Evolutionary conservation across 1,140 invertebrate genomes (phyloP), one percentile per base, ranked within the genome.

Genomic region (Aethina tumida): DNA sequence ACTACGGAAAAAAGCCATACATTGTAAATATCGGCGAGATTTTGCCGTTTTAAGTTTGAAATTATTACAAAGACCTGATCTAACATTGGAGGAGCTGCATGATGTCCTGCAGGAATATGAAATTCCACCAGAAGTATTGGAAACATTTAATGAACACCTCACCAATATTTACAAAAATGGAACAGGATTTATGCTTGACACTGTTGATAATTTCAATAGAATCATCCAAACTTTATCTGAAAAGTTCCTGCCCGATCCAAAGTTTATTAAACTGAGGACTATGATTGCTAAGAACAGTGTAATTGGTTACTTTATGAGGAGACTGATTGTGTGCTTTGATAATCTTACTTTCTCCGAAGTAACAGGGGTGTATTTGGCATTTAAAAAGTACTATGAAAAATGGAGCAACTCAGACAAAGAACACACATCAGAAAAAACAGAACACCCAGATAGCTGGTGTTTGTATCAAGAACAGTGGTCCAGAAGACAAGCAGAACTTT

Each of bases 401-500:
- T 68, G 67, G 34, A 29, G 42, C 10, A 47, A 40, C 21, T 28
- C 39, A 19, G 20, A 45, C 42, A 39, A 39, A 35, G 41, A 41
- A 41, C 42, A 45, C 14, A 25, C 16, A 18, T 34, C 42, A 16
- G 35, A 36, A 10, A 37, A 40, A 32, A 22, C 35, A 12, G 40
- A 52, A 39, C 62, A 54, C 69, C 69, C 47, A 49, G 61, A 35
- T 45, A 49, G 14, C 35, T 53, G 53, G 55, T 53, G 49, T 42
- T 47, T 35, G 33, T 56, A 67, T 62, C 50, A 68, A 71, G 45
- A 74, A 44, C 71, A 75, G 35, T 87, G 83, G 81, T 86, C 85
- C 2, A 75, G 81, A 39, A 78, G 81, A 53, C 87, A 92, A 66
- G 86, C 87, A 1, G 86, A 92, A 63, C 67, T 88, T 25, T 86